These are phyloP conservation scores for Gallinago media DNA, from an alignment of 2,113 vertebrate species.

Conservation along the genomic window DNA sequence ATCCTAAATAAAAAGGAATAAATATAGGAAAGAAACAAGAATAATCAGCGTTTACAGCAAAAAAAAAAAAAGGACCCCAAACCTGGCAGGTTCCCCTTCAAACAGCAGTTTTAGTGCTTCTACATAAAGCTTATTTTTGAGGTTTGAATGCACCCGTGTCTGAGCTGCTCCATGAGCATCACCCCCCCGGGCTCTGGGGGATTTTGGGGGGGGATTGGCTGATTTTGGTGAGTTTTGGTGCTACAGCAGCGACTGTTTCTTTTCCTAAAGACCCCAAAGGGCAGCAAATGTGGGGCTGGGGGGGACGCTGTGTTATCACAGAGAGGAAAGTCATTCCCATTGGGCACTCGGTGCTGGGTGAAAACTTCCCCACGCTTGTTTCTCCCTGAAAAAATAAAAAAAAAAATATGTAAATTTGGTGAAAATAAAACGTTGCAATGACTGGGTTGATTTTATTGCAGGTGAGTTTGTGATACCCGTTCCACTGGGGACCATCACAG, in stretches of 20 bases:
- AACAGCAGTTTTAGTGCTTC: not conserved
- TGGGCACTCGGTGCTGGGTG: not conserved
- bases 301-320: accelerated
- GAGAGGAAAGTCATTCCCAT: accelerated
- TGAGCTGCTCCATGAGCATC: not conserved
- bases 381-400: not conserved
- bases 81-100: not conserved
- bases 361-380: not conserved
- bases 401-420: not conserved
- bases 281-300: accelerated
- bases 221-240: not conserved
- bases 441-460: not conserved
- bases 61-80: too few relatives aligned
- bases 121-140: not conserved
- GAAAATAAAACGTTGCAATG: not conserved
- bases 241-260: not conserved
- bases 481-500: not conserved
- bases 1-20: accelerated
- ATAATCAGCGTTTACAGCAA: not conserved
- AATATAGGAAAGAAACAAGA: not conserved
- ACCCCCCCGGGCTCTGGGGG: too few relatives aligned
- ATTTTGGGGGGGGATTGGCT: not conserved
- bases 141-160: not conserved
- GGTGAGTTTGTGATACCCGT: not conserved
- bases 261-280: accelerated